Percentiles rank a stretch among this genome's conserved stretches.
These are phyloP conservation scores for Elachura formosa DNA, from an alignment of 2,113 vertebrate species.

Conservation along the genomic window DNA sequence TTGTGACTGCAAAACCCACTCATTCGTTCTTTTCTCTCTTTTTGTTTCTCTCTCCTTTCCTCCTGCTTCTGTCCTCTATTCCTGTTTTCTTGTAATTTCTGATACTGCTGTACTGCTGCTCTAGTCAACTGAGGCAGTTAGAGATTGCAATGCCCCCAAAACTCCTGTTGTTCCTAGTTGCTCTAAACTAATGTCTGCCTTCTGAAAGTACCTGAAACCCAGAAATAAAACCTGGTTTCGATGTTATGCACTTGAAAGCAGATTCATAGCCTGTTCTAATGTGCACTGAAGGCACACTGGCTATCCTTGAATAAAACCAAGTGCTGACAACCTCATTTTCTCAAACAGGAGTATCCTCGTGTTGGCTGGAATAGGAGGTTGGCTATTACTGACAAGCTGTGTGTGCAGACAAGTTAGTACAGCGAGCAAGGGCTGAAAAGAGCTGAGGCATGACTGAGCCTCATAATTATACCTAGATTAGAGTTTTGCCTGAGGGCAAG, in stretches of 20 bases:
- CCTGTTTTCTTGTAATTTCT: background rate
- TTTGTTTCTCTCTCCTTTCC: background rate
- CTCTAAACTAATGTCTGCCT: background rate
- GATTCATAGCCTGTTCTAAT: background rate
- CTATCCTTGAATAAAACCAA: slow-evolving; percentile 1
- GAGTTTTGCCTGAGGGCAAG: slow-evolving; percentile 4
- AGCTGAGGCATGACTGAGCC: slow-evolving; percentile 1
- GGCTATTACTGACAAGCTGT: background rate
- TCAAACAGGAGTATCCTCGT: background rate
- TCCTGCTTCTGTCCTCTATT: background rate
- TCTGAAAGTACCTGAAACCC: background rate
- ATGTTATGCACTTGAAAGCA: background rate
- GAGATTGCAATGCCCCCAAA: background rate
- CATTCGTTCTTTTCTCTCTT: background rate
- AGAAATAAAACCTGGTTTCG: background rate
- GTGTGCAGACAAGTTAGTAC: slow-evolving; percentile 14
- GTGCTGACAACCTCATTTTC: slow-evolving; percentile 41
- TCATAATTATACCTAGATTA: slow-evolving; percentile 46
- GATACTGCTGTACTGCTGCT: background rate
- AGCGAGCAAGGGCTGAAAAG: background rate
- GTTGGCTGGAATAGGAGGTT: background rate
- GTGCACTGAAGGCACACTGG: background rate
- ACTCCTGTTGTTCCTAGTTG: background rate
- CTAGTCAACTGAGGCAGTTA: background rate
- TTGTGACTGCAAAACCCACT: background rate